A percentile compares a stretch with the other conserved stretches of the same genome.
phyloP scores from a whole-genome alignment of 2,113 vertebrate species.

The Meriones unguiculatus region DNA sequence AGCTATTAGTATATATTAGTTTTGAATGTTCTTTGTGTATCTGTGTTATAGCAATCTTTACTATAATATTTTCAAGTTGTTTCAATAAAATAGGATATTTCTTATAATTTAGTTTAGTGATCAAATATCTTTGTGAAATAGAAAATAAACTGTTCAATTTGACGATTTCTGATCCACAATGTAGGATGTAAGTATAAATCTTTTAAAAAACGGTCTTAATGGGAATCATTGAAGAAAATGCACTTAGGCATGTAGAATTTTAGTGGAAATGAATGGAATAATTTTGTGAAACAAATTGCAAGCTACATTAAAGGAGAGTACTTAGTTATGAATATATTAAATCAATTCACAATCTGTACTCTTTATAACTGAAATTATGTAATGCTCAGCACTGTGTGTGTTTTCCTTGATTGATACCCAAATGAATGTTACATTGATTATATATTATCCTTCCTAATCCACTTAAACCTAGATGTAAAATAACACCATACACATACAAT shows the following conservation, averaged over 20 bases:
- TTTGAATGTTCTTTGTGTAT: constrained; percentile 36
- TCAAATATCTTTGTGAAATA: constrained; percentile 42
- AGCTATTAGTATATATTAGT: constrained; percentile 2
- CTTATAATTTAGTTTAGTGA: constrained; percentile 41
- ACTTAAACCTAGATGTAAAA: constrained; percentile 55
- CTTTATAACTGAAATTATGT: constrained; percentile 43
- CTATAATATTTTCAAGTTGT: constrained; percentile 46
- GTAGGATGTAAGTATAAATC: constrained; percentile 44
- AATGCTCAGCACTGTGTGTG: background rate
- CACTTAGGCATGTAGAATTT: constrained; percentile 40
- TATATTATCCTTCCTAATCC: constrained; percentile 66
- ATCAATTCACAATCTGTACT: constrained; percentile 63
- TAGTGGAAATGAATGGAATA: constrained; percentile 72
- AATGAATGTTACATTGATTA: constrained; percentile 64
- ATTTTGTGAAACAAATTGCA: constrained; percentile 74
- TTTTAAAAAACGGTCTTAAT: constrained; percentile 25
- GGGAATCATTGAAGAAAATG: constrained; percentile 61
- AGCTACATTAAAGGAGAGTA: constrained; percentile 73
- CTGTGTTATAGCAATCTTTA: background rate
- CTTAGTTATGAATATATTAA: constrained; percentile 81
- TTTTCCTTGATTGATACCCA: constrained; percentile 50
- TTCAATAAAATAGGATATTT: constrained; percentile 49
- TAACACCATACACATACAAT: background rate
- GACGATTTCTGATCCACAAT: constrained; percentile 31
- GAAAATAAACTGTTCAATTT: constrained; percentile 35